phyloP scores from a whole-genome alignment of 92 coral and sea anemone genomes.

The Zoanthus sansibaricus region DNA sequence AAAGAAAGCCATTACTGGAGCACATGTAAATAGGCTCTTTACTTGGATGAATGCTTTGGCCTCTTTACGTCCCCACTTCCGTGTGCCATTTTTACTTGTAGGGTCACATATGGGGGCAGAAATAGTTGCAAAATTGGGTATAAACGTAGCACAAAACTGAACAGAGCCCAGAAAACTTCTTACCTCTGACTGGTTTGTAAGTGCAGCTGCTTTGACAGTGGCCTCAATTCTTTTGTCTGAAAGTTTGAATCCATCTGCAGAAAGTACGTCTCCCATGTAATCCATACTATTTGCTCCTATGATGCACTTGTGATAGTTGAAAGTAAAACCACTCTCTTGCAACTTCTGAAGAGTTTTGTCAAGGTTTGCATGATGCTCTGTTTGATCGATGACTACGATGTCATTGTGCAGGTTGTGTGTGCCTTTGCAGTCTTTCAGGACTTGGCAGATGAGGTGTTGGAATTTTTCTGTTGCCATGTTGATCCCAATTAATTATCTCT shows the following conservation, averaged over 20 bases:
- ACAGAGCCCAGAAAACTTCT: conserved; percentile 67
- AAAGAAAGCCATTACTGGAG: conserved; percentile 72
- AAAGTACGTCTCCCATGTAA: conserved; percentile 64
- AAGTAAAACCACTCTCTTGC: conserved; percentile 67
- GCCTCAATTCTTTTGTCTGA: conserved; percentile 58
- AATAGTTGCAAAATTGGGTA: conserved; percentile 69
- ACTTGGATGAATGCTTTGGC: conserved; percentile 51
- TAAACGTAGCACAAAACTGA: conserved; percentile 70
- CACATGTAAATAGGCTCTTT: conserved; percentile 51
- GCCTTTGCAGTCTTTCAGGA: conserved; percentile 70
- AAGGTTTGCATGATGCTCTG: conserved; percentile 63
- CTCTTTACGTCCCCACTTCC: conserved; percentile 58
- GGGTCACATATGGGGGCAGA: conserved; percentile 71
- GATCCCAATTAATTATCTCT: conserved; percentile 20
- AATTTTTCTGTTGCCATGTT: conserved; percentile 45
- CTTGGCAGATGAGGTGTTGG: conserved; percentile 56
- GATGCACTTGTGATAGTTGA: conserved; percentile 68
- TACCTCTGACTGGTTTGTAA: conserved; percentile 54
- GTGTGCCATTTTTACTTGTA: conserved; percentile 34
- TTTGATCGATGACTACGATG: conserved; percentile 53
- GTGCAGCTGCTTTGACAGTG: conserved; percentile 58
- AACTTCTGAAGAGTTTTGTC: conserved; percentile 54
- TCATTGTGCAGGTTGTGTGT: conserved; percentile 69
- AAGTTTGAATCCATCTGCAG: conserved; percentile 60
- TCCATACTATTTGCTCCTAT: conserved; percentile 66